Evolutionary conservation across 2,113 vertebrate genomes (phyloP).

Genomic region (Seriola dumerili): DNA sequence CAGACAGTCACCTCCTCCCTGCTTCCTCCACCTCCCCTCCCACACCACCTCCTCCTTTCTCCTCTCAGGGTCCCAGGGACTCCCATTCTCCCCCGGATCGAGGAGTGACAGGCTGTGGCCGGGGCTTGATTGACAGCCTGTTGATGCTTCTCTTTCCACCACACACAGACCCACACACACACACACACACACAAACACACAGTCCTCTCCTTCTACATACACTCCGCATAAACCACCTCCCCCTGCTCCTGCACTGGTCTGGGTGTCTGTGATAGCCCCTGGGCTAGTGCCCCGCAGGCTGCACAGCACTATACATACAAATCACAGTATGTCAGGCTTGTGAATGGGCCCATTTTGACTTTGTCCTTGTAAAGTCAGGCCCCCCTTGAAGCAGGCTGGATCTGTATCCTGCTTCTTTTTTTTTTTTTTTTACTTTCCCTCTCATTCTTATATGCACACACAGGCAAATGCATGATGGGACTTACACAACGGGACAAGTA

Average conservation of each 20-base stretch:
- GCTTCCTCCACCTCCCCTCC: conserved; percentile 35
- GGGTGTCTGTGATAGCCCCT: conserved; percentile 76
- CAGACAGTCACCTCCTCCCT: conserved; percentile 70
- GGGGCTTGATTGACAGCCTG: conserved; percentile 81
- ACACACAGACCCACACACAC: conserved; percentile 7
- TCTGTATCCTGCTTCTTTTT: conserved; percentile 70
- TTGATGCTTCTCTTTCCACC: conserved; percentile 72
- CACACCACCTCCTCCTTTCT: conserved; percentile 55
- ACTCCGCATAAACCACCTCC: conserved; percentile 35
- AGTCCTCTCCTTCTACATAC: conserved; percentile 24
- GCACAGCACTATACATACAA: conserved; percentile 78
- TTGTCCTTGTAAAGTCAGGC: conserved; percentile 79
- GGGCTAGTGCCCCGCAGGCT: conserved; percentile 79
- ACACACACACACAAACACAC: conserved; percentile 13
- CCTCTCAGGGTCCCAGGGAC: conserved; percentile 73
- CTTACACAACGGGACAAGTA: conserved; percentile 41
- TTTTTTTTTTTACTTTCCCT: conserved; percentile 56
- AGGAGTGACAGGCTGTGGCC: conserved; percentile 76
- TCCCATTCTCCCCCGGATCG: conserved; percentile 70
- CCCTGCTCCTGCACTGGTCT: conserved; percentile 63
- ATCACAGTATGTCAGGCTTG: conserved; percentile 77
- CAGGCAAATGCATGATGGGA: conserved; percentile 53
- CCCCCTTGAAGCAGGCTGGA: conserved; percentile 69
- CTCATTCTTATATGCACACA: conserved; percentile 52
- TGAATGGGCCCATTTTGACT: conserved; percentile 82